phyloP scores from a whole-genome alignment of 2,797 vertebrate genomes.

The Cetoscarus ocellatus region DNA sequence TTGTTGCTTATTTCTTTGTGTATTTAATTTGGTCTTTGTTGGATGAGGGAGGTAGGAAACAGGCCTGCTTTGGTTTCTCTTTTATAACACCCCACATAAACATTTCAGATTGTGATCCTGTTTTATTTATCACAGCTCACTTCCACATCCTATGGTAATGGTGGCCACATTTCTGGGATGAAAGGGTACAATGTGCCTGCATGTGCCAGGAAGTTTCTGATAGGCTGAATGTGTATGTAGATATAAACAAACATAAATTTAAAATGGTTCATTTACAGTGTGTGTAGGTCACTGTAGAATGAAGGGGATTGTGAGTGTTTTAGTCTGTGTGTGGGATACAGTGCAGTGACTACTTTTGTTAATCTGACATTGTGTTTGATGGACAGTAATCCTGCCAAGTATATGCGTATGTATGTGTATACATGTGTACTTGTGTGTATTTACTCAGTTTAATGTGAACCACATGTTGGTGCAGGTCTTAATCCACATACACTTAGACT shows the following conservation, averaged over 20 bases:
- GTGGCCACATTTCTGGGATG: conserved; percentile 79
- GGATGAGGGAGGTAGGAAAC: conserved; percentile 58
- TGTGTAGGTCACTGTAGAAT: conserved; percentile 9
- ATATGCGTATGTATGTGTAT: conserved; percentile 6
- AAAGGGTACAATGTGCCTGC: conserved; percentile 58
- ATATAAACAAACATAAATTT: conserved; percentile 20
- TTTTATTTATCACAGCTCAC: conserved; percentile 83
- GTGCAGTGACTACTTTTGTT: conserved; percentile 17
- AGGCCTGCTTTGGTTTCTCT: conserved; percentile 70
- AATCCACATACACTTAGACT: conserved; percentile 49
- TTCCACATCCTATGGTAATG: conserved; percentile 77
- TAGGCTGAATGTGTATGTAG: conserved; percentile 31
- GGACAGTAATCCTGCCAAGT: conserved; percentile 39
- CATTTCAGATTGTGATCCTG: conserved; percentile 80
- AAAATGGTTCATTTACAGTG: conserved; percentile 3
- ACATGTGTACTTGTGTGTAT: conserved; percentile 61
- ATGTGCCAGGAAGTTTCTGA: conserved; percentile 50
- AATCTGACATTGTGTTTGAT: conserved; percentile 26
- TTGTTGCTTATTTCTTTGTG: conserved; percentile 70
- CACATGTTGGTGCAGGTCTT: conserved; percentile 78
- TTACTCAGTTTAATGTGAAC: conserved; percentile 80
- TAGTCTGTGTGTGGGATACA: conserved; percentile 34
- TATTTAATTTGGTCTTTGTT: conserved; percentile 74
- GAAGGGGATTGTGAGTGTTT: conserved; percentile 7
- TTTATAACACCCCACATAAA: conserved; percentile 73